Evolutionary conservation across 2,888 invertebrate genomes (phyloP).

Genomic region (Euzophera pinguis): DNA sequence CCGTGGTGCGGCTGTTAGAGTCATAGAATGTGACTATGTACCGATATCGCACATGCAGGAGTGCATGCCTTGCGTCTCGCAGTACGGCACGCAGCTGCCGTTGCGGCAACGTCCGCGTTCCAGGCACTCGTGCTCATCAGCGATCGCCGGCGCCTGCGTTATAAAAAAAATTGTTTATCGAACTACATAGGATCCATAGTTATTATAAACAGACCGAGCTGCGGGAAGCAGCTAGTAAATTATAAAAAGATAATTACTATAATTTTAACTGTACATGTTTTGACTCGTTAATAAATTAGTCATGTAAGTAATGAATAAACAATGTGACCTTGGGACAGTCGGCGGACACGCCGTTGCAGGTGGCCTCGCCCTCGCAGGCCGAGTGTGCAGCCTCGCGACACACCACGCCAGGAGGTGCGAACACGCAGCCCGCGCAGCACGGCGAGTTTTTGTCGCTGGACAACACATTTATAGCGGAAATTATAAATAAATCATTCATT

Average conservation of each 20-base stretch:
- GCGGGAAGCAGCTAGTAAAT: no score
- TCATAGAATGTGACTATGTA: no score
- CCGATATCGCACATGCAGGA: conserved; percentile 98
- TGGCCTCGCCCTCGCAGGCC: conserved; percentile 95
- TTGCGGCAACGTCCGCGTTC: conserved; percentile 94
- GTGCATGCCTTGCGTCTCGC: conserved; percentile 94
- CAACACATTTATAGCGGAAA: background rate
- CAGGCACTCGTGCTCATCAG: conserved; percentile 92
- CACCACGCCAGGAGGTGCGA: conserved; percentile 89
- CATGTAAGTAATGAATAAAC: no score
- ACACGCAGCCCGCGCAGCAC: conserved; percentile 95
- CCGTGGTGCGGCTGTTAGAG: no score
- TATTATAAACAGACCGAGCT: no score
- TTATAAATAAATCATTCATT: no score
- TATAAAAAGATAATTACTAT: no score
- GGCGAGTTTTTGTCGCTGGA: conserved; percentile 96
- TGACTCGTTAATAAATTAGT: no score
- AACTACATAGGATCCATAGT: no score
- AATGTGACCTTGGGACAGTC: conserved; percentile 45
- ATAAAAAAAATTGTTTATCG: no score
- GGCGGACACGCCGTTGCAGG: conserved; percentile 87
- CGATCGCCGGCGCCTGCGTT: conserved; percentile 91
- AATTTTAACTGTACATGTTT: no score
- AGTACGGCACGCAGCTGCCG: conserved; percentile 97
- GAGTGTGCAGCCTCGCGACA: conserved; percentile 95